Evolutionary conservation across 2,113 vertebrate genomes (phyloP).

Genomic region (Pomatostomus ruficeps): DNA sequence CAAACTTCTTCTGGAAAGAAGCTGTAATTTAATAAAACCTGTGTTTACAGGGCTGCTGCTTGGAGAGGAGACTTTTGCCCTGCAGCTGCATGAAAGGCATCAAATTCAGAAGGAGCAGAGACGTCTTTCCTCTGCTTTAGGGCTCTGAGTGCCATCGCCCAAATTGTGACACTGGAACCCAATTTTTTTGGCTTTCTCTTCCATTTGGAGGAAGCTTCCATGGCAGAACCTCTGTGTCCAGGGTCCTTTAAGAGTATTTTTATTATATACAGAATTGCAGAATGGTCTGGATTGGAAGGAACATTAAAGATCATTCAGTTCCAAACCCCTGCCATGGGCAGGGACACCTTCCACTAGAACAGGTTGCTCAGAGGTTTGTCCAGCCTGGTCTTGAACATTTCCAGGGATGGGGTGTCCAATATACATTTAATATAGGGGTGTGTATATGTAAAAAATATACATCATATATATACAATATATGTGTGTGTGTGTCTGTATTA

Average conservation of each 20-base stretch:
- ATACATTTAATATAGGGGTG: neutral
- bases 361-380: neutral
- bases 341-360: neutral
- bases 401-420: too few species aligned
- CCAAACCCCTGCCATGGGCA: neutral
- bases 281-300: neutral
- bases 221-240: neutral
- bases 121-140: neutral
- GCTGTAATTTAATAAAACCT: neutral
- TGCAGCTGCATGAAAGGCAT: neutral
- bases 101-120: neutral
- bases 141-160: neutral
- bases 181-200: neutral
- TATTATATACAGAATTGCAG: neutral
- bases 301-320: neutral
- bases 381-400: neutral
- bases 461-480: too few species aligned
- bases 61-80: neutral
- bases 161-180: neutral
- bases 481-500: neutral
- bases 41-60: neutral
- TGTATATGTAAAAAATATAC: too few species aligned
- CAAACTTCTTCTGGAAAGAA: neutral
- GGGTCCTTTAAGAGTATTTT: neutral
- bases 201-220: neutral